Evolutionary conservation across 1,140 invertebrate species (phyloP).

Genomic region (Euura saliciscinereae): DNA sequence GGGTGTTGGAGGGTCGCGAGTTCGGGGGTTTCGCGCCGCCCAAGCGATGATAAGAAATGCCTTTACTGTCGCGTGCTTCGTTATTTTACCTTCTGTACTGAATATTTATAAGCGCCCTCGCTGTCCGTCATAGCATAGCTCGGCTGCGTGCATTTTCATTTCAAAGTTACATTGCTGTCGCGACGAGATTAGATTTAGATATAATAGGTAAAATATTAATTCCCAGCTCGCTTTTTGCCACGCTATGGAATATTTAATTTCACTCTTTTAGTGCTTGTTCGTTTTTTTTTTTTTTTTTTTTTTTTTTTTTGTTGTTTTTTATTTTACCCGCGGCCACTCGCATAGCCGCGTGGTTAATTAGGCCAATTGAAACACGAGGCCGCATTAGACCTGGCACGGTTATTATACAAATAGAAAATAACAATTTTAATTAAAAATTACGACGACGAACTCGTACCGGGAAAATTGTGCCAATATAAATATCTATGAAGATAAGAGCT

Average conservation of each 20-base stretch:
- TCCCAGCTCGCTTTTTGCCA: slow-evolving; percentile 17
- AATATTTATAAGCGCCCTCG: slow-evolving; percentile 53
- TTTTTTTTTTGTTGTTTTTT: not conserved
- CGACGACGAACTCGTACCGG: too few species aligned
- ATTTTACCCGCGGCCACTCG: not conserved
- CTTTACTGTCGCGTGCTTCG: slow-evolving; percentile 54
- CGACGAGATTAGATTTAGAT: slow-evolving; percentile 49
- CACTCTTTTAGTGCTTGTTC: not conserved
- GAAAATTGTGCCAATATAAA: too few species aligned
- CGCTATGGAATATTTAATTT: too few species aligned
- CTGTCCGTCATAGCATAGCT: slow-evolving; percentile 43
- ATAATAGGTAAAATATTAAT: slow-evolving; percentile 56
- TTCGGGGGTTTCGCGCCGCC: not conserved
- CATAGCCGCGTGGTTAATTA: not conserved
- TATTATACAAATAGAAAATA: too few species aligned
- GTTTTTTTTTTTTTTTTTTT: not conserved
- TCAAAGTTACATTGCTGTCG: slow-evolving; percentile 51
- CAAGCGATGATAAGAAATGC: slow-evolving; percentile 52
- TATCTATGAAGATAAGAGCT: too few species aligned
- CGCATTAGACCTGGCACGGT: not conserved
- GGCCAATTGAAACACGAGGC: not conserved
- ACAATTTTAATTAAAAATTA: too few species aligned
- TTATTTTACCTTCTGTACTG: slow-evolving; percentile 51
- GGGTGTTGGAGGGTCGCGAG: slow-evolving; percentile 5
- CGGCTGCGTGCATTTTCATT: slow-evolving; percentile 50